Evolutionary conservation across 2,113 vertebrate genomes (phyloP).

Genomic region (Anolis carolinensis): DNA sequence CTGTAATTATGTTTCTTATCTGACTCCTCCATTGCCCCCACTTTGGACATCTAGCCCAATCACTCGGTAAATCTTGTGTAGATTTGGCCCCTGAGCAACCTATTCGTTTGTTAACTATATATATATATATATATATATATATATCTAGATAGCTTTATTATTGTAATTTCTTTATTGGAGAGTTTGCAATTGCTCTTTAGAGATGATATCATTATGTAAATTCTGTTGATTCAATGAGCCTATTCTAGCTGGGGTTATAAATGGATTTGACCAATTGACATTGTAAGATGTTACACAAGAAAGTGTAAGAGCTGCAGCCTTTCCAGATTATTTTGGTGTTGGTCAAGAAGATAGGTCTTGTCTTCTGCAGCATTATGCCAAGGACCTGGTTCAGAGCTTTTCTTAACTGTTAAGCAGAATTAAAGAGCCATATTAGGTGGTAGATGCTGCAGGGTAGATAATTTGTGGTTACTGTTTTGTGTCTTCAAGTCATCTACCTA

Average conservation of each 20-base stretch:
- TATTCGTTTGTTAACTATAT: background rate
- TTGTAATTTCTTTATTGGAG: conserved; percentile 11
- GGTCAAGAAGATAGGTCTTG: no score
- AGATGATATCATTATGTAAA: no score
- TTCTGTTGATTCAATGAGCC: no score
- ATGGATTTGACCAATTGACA: no score
- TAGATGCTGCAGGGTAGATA: background rate
- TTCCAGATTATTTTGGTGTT: background rate
- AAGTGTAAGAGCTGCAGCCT: background rate
- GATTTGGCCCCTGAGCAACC: background rate
- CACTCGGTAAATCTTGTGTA: background rate
- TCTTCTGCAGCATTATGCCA: background rate
- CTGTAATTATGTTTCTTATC: background rate
- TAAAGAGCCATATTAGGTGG: background rate
- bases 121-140: background rate
- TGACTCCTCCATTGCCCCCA: no score
- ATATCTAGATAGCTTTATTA: background rate
- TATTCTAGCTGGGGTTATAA: no score
- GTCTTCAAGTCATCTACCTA: no score
- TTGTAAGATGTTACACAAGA: background rate
- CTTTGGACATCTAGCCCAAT: background rate
- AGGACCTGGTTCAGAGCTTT: background rate
- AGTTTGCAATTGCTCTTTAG: background rate
- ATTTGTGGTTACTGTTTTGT: no score
- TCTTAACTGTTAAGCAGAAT: background rate